Evolutionary conservation across 2,797 vertebrate species (phyloP), one percentile per base, ranked within the genome.

Genomic region (Pagetopsis macropterus): DNA sequence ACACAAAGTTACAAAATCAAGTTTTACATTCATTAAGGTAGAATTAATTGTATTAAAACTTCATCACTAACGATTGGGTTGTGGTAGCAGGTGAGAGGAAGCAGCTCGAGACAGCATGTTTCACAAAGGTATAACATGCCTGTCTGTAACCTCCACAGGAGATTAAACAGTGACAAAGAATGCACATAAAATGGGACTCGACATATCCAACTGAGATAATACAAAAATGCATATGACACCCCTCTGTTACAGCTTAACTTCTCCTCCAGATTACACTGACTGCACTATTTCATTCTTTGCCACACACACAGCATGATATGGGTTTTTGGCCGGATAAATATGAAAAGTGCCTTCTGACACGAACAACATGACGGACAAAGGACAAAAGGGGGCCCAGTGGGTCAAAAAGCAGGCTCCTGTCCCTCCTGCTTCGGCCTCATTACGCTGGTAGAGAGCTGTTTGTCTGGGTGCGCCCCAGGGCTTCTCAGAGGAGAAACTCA

Each of bases 401-500:
- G 52, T 21, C 6, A 13, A 21, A 51, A 16, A 37, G 15, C 23
- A 44, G 27, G 13, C 21, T 31, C 48, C 23, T 4, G 59, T 41
- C 41, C n/a, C 4, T 13, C 19, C 58, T 9, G 13, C 40, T n/a
- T n/a, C 23, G 2, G 37, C 44, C 69, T 72, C 54, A 45, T 72
- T 65, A 45, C 3, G 0, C 14, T 13, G 23, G 19, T 12, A 5
- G 44, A 10, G 48, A 69, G 64, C 49, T 41, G 59, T 65, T 56
- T 69, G 73, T 64, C 52, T 27, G 43, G 63, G 48, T 54, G 10
- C 3, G 60, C 7, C 33, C 33, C 33, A 37, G 33, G 33, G 33
- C 33, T 37, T 7, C 72, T 64, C 48, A 0, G 58, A 63, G 56
- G 46, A 45, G 21, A 63, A 44, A 50, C 55, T 21, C 37, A 45